Evolutionary conservation across 2,797 vertebrate species (phyloP).

Genomic region (Tamandua tetradactyla): DNA sequence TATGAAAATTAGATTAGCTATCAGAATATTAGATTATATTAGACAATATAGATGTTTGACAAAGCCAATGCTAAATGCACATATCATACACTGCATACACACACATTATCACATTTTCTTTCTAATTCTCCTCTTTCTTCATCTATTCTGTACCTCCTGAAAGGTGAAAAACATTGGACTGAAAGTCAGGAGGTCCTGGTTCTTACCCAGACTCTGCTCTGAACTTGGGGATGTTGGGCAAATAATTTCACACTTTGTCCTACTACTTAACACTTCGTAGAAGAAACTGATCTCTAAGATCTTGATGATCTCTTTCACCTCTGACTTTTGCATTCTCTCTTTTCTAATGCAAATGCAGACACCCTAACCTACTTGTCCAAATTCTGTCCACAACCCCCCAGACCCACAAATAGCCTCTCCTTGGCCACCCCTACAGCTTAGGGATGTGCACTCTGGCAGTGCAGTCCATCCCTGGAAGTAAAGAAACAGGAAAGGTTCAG

Average conservation of each 20-base stretch:
- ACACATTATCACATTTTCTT: not conserved
- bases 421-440: not conserved
- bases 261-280: not conserved
- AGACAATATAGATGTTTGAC: not conserved
- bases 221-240: not conserved
- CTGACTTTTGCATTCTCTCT: not conserved
- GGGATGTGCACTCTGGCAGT: not conserved
- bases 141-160: not conserved
- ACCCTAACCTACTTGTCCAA: not conserved
- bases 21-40: not conserved
- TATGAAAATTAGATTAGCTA: not conserved
- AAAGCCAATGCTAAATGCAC: not conserved
- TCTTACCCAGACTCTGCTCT: not conserved
- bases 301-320: not conserved
- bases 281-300: not conserved
- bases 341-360: not conserved
- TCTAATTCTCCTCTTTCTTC: not conserved
- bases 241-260: not conserved
- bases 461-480: not conserved
- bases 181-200: not conserved
- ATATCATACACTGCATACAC: not conserved
- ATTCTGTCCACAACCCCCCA: not conserved
- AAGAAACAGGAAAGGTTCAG: not conserved
- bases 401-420: not conserved
- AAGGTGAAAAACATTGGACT: not conserved